phyloP scores from a whole-genome alignment of 1,140 invertebrate species.

The Platorchestia sp. region DNA sequence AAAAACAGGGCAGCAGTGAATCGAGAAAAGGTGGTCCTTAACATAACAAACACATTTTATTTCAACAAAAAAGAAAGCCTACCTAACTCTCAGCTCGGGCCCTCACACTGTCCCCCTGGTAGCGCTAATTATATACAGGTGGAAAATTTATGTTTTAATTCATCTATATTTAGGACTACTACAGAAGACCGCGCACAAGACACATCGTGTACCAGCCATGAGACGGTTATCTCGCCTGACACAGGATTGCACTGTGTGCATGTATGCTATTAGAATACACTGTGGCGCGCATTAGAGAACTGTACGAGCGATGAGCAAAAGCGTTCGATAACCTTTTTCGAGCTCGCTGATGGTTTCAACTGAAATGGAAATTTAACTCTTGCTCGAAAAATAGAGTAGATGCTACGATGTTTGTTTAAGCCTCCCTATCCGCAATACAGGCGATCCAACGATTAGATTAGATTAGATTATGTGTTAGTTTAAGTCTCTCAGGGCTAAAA shows the following conservation, averaged over 20 bases:
- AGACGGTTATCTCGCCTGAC: neutral
- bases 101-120: too few species aligned
- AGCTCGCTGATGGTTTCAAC: neutral
- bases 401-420: neutral
- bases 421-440: neutral
- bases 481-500: neutral
- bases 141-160: too few species aligned
- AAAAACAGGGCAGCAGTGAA: too few species aligned
- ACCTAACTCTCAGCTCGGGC: neutral
- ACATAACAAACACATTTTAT: neutral
- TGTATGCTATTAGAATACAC: neutral
- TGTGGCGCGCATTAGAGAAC: too few species aligned
- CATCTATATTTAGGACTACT: neutral
- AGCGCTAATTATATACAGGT: too few species aligned
- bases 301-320: neutral
- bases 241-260: neutral
- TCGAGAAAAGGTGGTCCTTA: too few species aligned
- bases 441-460: neutral
- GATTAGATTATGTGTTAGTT: neutral
- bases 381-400: neutral
- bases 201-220: too few species aligned
- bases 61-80: neutral
- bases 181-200: too few species aligned
- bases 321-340: neutral
- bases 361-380: neutral